Percentiles rank a stretch among this genome's conserved stretches.
These are phyloP conservation scores for Sorex fumeus DNA, from an alignment of 2,113 vertebrate genomes.

Conservation along the genomic window DNA sequence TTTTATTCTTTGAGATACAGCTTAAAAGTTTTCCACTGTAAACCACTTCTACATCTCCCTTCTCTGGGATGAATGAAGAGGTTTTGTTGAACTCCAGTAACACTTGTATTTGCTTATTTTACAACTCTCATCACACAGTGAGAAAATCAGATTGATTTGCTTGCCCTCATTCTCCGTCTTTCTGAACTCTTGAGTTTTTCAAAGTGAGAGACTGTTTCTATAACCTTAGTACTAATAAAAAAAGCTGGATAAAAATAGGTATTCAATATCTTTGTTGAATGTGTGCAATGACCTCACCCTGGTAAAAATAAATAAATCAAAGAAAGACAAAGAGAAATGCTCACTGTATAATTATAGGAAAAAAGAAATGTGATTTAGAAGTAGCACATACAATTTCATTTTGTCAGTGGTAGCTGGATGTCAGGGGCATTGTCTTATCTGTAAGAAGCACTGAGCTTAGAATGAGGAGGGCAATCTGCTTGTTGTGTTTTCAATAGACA, in stretches of 20 bases:
- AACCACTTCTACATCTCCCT: not conserved
- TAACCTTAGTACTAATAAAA: not conserved
- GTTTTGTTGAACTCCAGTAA: not conserved
- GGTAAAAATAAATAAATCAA: not conserved
- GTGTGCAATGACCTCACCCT: slow-evolving; percentile 25
- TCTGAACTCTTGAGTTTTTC: not conserved
- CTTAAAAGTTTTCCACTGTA: not conserved
- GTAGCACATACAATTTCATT: slow-evolving; percentile 16
- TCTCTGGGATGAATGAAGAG: not conserved
- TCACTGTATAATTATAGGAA: not conserved
- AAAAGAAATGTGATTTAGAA: not conserved
- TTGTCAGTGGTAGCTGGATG: not conserved
- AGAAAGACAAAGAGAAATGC: not conserved
- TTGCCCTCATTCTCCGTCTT: not conserved
- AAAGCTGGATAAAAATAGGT: slow-evolving; percentile 16
- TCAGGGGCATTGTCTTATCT: slow-evolving; percentile 1
- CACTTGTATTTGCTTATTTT: not conserved
- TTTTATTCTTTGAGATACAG: not conserved
- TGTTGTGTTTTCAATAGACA: not conserved
- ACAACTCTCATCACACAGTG: not conserved
- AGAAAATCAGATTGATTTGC: not conserved
- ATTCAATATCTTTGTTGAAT: slow-evolving; percentile 27
- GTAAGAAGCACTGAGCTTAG: not conserved
- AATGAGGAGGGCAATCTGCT: not conserved
- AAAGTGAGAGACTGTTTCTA: slow-evolving; percentile 11